Evolutionary conservation across 2,888 invertebrate genomes (phyloP).

Genomic region (Lucinisca nassula): DNA sequence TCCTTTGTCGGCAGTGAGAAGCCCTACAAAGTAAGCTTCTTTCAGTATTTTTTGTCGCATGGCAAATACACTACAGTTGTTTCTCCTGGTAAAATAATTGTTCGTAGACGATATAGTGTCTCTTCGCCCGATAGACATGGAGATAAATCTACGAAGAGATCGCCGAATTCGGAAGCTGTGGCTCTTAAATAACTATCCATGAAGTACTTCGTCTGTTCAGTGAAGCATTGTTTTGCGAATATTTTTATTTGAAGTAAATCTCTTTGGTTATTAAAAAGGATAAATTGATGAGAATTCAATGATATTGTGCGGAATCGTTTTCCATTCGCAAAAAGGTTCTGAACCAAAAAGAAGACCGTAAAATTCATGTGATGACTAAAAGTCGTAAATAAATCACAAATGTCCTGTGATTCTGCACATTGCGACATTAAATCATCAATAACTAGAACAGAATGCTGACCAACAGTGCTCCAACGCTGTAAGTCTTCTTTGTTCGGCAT

Average conservation of each 20-base stretch:
- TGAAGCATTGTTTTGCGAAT: no score
- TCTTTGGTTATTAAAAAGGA: slow-evolving; percentile 49
- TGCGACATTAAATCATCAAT: slow-evolving; percentile 44
- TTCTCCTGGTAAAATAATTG: neutral
- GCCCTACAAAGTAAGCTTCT: no score
- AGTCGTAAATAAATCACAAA: slow-evolving; percentile 32
- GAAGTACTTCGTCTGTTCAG: no score
- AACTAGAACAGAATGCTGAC: slow-evolving; percentile 17
- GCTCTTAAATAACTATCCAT: no score
- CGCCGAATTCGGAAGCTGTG: slow-evolving; percentile 32
- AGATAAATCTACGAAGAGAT: slow-evolving; percentile 44
- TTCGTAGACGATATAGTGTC: neutral
- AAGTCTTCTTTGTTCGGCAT: neutral
- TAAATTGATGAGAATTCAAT: slow-evolving; percentile 28
- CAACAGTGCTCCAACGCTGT: neutral
- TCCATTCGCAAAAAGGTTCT: no score
- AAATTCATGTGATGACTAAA: slow-evolving; percentile 39
- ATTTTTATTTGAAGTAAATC: no score
- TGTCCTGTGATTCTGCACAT: neutral
- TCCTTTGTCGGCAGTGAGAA: neutral
- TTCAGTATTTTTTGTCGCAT: no score
- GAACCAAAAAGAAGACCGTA: neutral
- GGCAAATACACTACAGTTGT: neutral
- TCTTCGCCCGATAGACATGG: neutral
- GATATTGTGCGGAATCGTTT: no score